A percentile compares a stretch with the other conserved stretches of the same genome.
Conservation (phyloP, 2,888 invertebrate genomes). For the Lithophane semibrunnea region DNA sequence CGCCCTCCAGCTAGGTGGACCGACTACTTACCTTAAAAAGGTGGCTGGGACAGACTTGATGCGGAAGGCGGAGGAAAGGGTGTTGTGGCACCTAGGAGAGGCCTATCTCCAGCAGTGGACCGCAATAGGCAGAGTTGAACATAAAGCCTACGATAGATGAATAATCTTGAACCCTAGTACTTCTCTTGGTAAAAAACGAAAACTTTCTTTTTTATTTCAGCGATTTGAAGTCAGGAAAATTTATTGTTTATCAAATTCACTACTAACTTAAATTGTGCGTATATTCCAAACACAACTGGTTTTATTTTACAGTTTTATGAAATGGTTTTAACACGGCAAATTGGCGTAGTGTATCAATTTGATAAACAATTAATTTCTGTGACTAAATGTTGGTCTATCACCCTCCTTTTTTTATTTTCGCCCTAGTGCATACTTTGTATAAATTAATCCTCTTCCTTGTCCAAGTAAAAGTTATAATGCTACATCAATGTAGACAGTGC, state of each 20-base stretch:
- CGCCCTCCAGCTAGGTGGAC: too few species aligned
- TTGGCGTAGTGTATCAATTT: not conserved
- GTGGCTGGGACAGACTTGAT: too few species aligned
- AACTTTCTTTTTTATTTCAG: not conserved
- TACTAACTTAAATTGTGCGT: not conserved
- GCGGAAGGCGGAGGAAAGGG: too few species aligned
- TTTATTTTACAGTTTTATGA: not conserved
- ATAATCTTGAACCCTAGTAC: not conserved
- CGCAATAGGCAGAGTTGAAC: too few species aligned
- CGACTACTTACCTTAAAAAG: too few species aligned
- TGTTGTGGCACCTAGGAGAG: too few species aligned
- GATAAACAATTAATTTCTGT: not conserved
- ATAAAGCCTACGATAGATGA: not conserved
- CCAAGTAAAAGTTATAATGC: conserved; percentile 31
- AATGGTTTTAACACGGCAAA: too few species aligned
- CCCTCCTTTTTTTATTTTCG: fast-evolving
- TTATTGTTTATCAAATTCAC: not conserved
- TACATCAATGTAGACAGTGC: conserved; percentile 18
- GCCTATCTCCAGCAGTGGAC: too few species aligned
- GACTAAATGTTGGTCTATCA: not conserved
- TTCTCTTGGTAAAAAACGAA: not conserved
- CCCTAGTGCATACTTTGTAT: not conserved
- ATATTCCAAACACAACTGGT: not conserved
- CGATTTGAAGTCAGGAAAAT: not conserved
- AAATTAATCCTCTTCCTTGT: not conserved